These are phyloP conservation scores for Rhea pennata DNA, from an alignment of 2,113 vertebrate genomes.

Conservation along the genomic window DNA sequence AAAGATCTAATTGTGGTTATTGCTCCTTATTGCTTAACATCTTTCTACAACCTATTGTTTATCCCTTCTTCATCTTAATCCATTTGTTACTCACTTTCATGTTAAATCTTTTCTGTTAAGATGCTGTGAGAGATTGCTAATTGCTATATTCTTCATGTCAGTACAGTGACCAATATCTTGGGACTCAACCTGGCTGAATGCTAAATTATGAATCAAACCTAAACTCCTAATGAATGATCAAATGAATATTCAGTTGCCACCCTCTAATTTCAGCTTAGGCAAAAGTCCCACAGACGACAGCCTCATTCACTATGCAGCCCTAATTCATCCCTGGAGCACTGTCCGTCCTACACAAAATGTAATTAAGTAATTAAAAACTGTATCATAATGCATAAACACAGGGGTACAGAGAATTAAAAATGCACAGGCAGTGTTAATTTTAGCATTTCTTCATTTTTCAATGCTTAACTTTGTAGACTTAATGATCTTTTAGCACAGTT, in stretches of 20 bases:
- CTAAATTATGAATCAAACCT: neutral
- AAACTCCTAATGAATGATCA: neutral
- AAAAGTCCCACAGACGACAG: neutral
- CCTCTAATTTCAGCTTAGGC: neutral
- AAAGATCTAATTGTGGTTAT: neutral
- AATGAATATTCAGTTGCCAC: neutral
- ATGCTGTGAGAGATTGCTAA: neutral
- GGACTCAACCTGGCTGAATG: neutral
- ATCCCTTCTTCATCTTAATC: neutral
- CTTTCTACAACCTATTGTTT: neutral
- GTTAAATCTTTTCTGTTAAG: neutral
- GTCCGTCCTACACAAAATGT: neutral
- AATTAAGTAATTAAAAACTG: conserved; percentile 26
- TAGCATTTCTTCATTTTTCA: conserved; percentile 3
- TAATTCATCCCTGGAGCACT: neutral
- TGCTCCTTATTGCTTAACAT: neutral
- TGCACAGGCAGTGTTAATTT: neutral
- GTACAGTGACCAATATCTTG: neutral
- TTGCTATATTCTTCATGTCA: neutral
- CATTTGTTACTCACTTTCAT: neutral
- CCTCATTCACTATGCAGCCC: neutral
- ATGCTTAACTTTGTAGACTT: neutral
- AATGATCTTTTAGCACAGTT: neutral
- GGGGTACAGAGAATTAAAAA: neutral
- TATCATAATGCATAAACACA: neutral